phyloP scores from a whole-genome alignment of 1,140 invertebrate species.

The Gryon sp. region DNA sequence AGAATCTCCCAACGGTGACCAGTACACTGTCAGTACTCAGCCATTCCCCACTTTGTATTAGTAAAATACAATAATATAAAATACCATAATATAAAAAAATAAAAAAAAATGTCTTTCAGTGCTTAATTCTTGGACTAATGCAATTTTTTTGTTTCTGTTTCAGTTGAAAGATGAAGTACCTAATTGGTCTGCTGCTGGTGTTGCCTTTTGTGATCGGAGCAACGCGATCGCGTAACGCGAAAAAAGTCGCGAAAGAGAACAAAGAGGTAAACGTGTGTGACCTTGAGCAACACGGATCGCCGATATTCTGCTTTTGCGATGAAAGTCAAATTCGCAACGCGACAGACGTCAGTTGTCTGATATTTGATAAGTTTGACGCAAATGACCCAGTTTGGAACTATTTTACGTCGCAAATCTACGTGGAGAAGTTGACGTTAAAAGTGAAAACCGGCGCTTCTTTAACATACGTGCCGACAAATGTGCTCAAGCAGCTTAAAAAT shows the following conservation, averaged over 20 bases:
- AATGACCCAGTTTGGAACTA: constrained; percentile 85
- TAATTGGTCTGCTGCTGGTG: constrained; percentile 59
- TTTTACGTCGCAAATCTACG: constrained; percentile 85
- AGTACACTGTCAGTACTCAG: too few species aligned
- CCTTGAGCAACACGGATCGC: constrained; percentile 68
- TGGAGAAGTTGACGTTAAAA: constrained; percentile 85
- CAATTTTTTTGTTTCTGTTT: constrained; percentile 29
- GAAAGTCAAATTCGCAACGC: constrained; percentile 69
- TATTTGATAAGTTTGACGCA: constrained; percentile 83
- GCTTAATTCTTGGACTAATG: too few species aligned
- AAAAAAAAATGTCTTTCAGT: too few species aligned
- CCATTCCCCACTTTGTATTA: too few species aligned
- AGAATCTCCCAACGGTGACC: too few species aligned
- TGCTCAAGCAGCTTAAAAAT: constrained; percentile 83
- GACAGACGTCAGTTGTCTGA: constrained; percentile 81
- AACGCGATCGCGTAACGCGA: constrained; percentile 61
- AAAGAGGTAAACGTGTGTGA: constrained; percentile 78
- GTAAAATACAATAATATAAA: too few species aligned
- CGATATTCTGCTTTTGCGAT: constrained; percentile 79
- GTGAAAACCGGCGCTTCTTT: constrained; percentile 83
- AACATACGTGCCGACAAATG: constrained; percentile 84
- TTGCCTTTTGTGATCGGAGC: constrained; percentile 53
- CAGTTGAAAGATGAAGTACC: constrained; percentile 61
- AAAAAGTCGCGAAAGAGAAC: constrained; percentile 66
- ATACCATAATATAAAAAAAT: too few species aligned